These are phyloP conservation scores for Abrostola triplasia DNA, from an alignment of 2,888 invertebrate species.

Conservation along the genomic window DNA sequence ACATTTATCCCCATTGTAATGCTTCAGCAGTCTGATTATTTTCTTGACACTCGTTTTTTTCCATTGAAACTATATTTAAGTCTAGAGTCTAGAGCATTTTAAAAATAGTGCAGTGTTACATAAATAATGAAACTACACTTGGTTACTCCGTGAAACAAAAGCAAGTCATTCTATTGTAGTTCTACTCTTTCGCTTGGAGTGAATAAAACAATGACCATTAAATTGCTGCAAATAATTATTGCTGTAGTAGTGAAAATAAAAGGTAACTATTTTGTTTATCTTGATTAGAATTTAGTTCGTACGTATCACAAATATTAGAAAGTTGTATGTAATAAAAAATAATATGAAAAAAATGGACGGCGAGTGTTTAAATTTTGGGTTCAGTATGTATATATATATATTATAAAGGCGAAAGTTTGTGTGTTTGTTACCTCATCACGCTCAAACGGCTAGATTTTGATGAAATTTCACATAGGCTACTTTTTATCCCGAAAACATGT, in stretches of 20 bases:
- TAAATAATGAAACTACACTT: conserved; percentile 33
- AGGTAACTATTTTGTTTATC: conserved; percentile 36
- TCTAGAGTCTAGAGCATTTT: conserved; percentile 19
- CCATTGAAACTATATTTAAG: not conserved
- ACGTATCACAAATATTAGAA: no score
- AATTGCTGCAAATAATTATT: conserved; percentile 43
- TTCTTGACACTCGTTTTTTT: not conserved
- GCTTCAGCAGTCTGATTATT: not conserved
- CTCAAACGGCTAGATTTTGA: no score
- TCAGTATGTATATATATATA: no score
- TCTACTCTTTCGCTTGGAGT: conserved; percentile 27
- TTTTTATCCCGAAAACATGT: no score
- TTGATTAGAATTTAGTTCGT: not conserved
- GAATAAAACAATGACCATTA: conserved; percentile 43
- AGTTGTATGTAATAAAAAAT: no score
- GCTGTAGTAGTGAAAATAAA: conserved; percentile 34
- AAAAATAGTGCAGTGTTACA: conserved; percentile 52
- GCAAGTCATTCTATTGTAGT: conserved; percentile 46
- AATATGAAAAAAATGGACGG: no score
- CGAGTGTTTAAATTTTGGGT: no score
- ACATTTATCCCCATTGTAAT: not conserved
- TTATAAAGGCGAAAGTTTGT: no score
- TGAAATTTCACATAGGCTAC: no score
- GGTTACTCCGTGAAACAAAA: conserved; percentile 46
- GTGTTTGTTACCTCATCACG: no score